A percentile compares a stretch with the other conserved stretches of the same genome.
phyloP scores from a whole-genome alignment of 2,888 invertebrate species.

The Leptothorax acervorum region DNA sequence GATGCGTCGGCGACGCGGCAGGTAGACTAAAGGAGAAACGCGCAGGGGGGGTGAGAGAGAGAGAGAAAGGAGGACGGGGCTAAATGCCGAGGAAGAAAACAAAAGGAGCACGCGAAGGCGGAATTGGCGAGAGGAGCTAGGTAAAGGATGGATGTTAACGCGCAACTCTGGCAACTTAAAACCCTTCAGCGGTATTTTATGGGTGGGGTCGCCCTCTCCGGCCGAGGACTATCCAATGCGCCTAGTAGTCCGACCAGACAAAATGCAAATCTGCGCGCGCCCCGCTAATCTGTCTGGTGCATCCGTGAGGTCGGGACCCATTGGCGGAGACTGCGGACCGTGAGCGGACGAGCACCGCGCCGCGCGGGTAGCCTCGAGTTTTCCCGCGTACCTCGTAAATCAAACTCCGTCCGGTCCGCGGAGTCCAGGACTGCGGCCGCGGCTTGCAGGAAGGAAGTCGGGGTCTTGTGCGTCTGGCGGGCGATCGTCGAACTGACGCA shows the following conservation, averaged over 20 bases:
- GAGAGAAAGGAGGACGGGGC: constrained; percentile 48
- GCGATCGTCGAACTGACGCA: constrained; percentile 44
- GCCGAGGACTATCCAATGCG: constrained; percentile 64
- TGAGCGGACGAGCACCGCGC: background rate
- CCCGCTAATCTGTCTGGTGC: constrained; percentile 84
- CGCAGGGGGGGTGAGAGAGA: constrained; percentile 14
- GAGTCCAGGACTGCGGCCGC: constrained; percentile 7
- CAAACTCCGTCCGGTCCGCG: constrained; percentile 23
- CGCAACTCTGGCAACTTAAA: constrained; percentile 71
- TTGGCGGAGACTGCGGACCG: constrained; percentile 74
- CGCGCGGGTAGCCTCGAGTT: constrained; percentile 59
- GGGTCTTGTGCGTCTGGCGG: constrained; percentile 29
- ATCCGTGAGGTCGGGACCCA: constrained; percentile 82
- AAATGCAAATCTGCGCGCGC: constrained; percentile 82
- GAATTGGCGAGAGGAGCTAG: constrained; percentile 54
- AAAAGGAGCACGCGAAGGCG: constrained; percentile 60
- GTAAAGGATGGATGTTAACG: constrained; percentile 66
- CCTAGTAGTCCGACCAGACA: constrained; percentile 75
- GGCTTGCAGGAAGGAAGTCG: constrained; percentile 30
- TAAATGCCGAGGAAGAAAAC: constrained; percentile 62
- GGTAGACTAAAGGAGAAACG: constrained; percentile 65
- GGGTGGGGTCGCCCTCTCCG: constrained; percentile 75
- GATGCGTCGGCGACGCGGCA: constrained; percentile 73
- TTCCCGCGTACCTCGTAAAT: constrained; percentile 55
- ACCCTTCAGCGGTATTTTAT: constrained; percentile 75